Conservation (phyloP, 2,113 vertebrate genomes). For the Strigops habroptila region DNA sequence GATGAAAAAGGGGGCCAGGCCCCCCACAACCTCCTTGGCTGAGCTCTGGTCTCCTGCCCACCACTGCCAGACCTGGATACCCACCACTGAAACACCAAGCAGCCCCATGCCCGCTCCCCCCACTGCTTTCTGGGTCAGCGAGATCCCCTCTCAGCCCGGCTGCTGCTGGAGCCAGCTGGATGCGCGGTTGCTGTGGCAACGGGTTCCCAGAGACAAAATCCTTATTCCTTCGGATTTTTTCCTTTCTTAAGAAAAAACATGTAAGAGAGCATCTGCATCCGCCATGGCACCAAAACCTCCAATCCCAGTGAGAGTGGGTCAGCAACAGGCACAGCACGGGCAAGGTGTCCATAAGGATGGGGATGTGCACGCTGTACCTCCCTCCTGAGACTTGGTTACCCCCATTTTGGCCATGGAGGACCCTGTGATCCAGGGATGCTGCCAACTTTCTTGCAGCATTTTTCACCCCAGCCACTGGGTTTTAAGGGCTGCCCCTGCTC, state of each 20-base stretch:
- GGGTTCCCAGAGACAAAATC: constrained; percentile 57
- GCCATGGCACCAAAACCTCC: accelerated
- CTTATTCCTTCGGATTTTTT: background rate
- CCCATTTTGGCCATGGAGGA: background rate
- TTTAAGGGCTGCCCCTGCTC: background rate
- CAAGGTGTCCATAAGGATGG: background rate
- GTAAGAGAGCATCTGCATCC: background rate
- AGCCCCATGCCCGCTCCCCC: background rate
- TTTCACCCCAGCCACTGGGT: accelerated
- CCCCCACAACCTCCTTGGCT: accelerated
- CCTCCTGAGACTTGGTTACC: accelerated
- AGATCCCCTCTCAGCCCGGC: constrained; percentile 40
- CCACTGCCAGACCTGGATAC: background rate
- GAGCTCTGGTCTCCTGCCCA: background rate
- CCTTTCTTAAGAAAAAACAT: background rate
- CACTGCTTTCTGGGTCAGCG: constrained; percentile 59
- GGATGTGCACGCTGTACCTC: accelerated
- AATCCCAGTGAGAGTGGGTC: accelerated
- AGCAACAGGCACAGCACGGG: accelerated
- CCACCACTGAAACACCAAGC: background rate
- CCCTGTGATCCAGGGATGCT: background rate
- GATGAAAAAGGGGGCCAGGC: accelerated
- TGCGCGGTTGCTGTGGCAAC: constrained; percentile 67
- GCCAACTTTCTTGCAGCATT: background rate
- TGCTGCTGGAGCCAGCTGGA: constrained; percentile 56